Evolutionary conservation across 2,888 invertebrate genomes (phyloP).

Genomic region (Myopa testacea): DNA sequence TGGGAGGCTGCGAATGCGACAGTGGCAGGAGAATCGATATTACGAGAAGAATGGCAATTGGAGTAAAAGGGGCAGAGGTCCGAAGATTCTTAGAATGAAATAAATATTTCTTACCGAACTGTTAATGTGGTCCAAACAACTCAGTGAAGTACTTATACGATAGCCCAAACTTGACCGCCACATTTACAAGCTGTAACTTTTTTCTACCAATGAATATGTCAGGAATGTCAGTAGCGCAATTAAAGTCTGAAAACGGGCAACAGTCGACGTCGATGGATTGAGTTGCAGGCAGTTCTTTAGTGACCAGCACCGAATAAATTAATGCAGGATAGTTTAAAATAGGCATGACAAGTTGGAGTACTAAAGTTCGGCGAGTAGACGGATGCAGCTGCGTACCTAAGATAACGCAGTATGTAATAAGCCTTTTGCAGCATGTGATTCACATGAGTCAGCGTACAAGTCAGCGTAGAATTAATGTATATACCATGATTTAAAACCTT

Average conservation of each 20-base stretch:
- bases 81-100: not conserved
- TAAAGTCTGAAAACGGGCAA: not conserved
- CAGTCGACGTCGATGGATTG: not conserved
- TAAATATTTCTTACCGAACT: not conserved
- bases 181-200: not conserved
- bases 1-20: too few species aligned
- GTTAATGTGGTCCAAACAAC: not conserved
- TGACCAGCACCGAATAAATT: not conserved
- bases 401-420: too few species aligned
- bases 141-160: not conserved
- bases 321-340: too few species aligned
- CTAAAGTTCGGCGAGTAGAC: too few species aligned
- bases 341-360: too few species aligned
- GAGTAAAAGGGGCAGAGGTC: not conserved
- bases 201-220: not conserved
- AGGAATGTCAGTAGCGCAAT: not conserved
- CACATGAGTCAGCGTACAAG: too few species aligned
- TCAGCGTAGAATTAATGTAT: too few species aligned
- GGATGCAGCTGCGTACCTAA: too few species aligned
- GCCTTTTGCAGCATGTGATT: too few species aligned
- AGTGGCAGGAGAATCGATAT: too few species aligned
- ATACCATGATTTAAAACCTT: too few species aligned
- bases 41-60: not conserved
- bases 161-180: too few species aligned
- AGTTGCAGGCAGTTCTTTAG: not conserved